Base-by-base conservation (phyloP, 2,888 invertebrate genomes). In the Hypolimnas misippus region DNA sequence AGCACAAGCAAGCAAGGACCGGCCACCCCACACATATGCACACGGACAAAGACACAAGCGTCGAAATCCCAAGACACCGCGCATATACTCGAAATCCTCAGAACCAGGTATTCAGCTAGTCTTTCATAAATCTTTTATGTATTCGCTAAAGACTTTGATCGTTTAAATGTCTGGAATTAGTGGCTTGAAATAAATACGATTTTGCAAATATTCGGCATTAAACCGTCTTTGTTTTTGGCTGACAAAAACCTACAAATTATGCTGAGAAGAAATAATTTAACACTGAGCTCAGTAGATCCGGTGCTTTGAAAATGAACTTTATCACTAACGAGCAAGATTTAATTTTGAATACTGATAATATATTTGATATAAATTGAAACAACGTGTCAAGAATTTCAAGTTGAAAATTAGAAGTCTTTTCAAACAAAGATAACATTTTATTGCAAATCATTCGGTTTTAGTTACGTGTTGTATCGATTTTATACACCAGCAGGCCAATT, bases 161-260 rank as follows among this genome's bases (percentile, higher is more conserved):
- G 2, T 14, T 14, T 49, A 29, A 49, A 29, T 29, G 14, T 49
- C 14, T 29, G 29, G 6, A 51, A 54, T 21, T 54, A 38, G 19
- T 25, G 19, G 49, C 49, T 35, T 52, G 3, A 19, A 52, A 19
- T 19, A 10, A 52, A 52, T 19, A n/a, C 21, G 17, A 33, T 52
- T 29, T 49, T 29, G 21, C 49, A 49, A 52, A 35, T 52, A 52
- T 52, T 52, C 52, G 6, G 19, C 16, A 49, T 52, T 33, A 33
- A 10, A 14, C 19, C 38, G 19, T 12, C 33, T 17, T 52, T 52
- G 52, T 52, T 38, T 52, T 35, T 35, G 19, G 52, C 52, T 49
- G 21, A 49, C 56, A 57, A 46, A 35, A 35, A 29, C 33, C 29
- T 12, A 17, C 52, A 25, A 52, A 52, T 52, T 52, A 52, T 52